phyloP scores from a whole-genome alignment of 2,113 vertebrate genomes.

The Rutilus rutilus region DNA sequence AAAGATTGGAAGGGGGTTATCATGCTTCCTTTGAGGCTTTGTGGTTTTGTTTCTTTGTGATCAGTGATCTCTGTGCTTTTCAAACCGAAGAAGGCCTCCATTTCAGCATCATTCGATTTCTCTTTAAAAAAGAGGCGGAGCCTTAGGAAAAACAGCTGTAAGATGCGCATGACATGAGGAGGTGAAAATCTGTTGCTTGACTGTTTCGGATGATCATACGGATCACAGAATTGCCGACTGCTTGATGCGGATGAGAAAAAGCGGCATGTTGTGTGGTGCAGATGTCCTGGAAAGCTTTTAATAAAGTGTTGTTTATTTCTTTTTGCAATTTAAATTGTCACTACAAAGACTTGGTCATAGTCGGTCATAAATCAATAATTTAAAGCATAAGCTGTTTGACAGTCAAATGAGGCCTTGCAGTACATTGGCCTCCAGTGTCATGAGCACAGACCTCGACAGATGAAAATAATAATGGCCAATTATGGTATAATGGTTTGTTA shows the following conservation, averaged over 20 bases:
- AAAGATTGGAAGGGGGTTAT: neutral
- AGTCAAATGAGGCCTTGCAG: neutral
- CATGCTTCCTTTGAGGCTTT: conserved; percentile 11
- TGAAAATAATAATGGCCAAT: conserved; percentile 20
- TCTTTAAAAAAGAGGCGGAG: neutral
- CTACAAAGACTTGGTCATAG: conserved; percentile 4
- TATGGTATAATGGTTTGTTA: conserved; percentile 19
- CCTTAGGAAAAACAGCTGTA: neutral
- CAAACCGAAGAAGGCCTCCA: neutral
- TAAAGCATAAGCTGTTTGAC: neutral
- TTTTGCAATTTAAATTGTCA: neutral
- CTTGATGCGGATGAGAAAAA: neutral
- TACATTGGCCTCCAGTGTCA: neutral
- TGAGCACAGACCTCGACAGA: neutral
- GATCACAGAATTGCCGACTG: conserved; percentile 14
- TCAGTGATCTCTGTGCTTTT: neutral
- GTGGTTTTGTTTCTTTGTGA: neutral
- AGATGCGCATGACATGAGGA: neutral
- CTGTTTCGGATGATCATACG: neutral
- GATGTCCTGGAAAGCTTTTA: conserved; percentile 12
- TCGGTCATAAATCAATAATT: neutral
- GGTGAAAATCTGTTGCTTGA: neutral
- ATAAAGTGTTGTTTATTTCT: neutral
- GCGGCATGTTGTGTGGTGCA: neutral
- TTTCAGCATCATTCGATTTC: neutral